Evolutionary conservation across 2,888 invertebrate species (phyloP).

Genomic region (Amiota mariae): DNA sequence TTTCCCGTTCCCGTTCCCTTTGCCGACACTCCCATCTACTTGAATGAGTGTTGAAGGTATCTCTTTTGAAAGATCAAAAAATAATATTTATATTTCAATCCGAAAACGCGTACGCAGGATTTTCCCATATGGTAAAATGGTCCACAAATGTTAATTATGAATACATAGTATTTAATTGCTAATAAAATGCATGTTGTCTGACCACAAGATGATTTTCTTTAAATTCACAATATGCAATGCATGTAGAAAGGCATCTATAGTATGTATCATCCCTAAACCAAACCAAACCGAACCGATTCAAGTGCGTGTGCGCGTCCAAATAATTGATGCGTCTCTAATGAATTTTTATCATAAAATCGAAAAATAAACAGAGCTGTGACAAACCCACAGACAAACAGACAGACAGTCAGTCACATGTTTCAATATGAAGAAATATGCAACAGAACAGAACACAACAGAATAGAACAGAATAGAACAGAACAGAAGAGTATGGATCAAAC

Average conservation of each 20-base stretch:
- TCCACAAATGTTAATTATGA: constrained; percentile 60
- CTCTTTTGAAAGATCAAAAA: too few relatives aligned
- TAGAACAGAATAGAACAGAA: background rate
- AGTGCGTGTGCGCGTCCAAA: constrained; percentile 36
- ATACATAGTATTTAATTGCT: constrained; percentile 60
- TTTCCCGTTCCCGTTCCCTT: too few relatives aligned
- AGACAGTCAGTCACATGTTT: background rate
- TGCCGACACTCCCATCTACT: too few relatives aligned
- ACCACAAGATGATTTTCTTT: background rate
- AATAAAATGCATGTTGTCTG: constrained; percentile 47
- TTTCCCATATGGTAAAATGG: too few relatives aligned
- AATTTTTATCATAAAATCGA: constrained; percentile 56
- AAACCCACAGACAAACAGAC: background rate
- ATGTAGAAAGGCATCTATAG: too few relatives aligned
- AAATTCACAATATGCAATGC: too few relatives aligned
- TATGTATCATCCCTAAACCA: too few relatives aligned
- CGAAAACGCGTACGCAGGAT: too few relatives aligned
- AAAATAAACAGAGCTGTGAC: background rate
- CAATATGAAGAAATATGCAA: background rate
- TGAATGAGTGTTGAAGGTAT: too few relatives aligned
- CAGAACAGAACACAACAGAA: background rate
- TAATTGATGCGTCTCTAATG: constrained; percentile 60
- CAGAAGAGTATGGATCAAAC: too few relatives aligned
- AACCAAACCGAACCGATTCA: constrained; percentile 6
- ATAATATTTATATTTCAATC: too few relatives aligned